These are phyloP conservation scores for Celastrina argiolus DNA, from an alignment of 2,888 invertebrate species.

Conservation along the genomic window DNA sequence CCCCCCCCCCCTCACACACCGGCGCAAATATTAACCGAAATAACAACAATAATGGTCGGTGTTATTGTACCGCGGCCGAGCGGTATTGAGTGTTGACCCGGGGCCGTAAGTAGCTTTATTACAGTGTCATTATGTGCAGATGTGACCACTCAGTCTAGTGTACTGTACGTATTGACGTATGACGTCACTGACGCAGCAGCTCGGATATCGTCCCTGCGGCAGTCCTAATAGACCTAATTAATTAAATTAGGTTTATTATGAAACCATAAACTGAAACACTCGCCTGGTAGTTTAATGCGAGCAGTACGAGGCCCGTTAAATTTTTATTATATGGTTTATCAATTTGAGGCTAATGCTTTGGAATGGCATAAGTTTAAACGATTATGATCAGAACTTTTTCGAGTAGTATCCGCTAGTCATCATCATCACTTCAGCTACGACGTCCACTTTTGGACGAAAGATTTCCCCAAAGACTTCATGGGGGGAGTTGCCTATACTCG, in stretches of 20 bases:
- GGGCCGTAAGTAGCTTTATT: neutral
- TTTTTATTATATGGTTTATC: neutral
- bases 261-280: neutral
- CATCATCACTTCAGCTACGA: too few relatives aligned
- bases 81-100: neutral
- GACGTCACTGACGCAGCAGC: neutral
- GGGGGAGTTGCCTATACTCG: too few relatives aligned
- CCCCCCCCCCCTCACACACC: neutral
- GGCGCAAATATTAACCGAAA: conserved; percentile 2
- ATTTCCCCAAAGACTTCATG: too few relatives aligned
- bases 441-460: too few relatives aligned
- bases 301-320: neutral
- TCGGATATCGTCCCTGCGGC: too few relatives aligned
- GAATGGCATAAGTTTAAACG: neutral
- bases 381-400: neutral
- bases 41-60: neutral
- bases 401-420: too few relatives aligned
- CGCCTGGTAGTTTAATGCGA: neutral
- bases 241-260: neutral
- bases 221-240: neutral
- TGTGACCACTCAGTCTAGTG: neutral
- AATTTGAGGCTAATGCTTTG: neutral
- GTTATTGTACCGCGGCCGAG: neutral
- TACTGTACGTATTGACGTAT: neutral
- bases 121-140: neutral